A percentile compares a stretch with the other conserved stretches of the same genome.
Evolutionary conservation across 2,113 vertebrate genomes (phyloP).

Genomic region (Anhinga rufa): DNA sequence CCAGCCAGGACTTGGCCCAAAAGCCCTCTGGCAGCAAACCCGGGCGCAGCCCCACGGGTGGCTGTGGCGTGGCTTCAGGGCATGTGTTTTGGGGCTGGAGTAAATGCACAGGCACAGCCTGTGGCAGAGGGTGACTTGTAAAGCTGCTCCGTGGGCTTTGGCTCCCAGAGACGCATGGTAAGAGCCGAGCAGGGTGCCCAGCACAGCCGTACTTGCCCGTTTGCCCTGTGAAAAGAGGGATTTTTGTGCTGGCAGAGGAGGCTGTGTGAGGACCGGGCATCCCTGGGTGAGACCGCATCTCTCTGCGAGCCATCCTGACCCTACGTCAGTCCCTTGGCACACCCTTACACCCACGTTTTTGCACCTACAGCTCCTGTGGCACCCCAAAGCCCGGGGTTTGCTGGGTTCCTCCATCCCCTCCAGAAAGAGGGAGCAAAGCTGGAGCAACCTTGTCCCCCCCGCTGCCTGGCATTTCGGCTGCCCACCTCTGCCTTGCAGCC

Average conservation of each 20-base stretch:
- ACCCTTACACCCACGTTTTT: background rate
- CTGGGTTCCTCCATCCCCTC: background rate
- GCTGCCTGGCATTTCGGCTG: accelerated
- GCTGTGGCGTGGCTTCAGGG: too few species aligned
- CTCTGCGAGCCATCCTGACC: background rate
- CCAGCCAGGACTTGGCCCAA: accelerated
- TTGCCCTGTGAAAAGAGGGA: background rate
- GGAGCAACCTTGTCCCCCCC: background rate
- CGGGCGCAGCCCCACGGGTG: accelerated
- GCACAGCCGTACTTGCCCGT: background rate
- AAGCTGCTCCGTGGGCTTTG: background rate
- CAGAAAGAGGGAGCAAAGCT: background rate
- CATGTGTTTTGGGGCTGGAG: background rate
- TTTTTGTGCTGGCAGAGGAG: background rate
- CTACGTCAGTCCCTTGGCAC: background rate
- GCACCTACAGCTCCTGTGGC: background rate
- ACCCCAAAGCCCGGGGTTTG: background rate
- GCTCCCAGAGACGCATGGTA: accelerated
- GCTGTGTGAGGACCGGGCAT: accelerated
- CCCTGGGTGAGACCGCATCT: background rate
- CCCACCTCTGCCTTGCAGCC: background rate
- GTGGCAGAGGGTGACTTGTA: background rate
- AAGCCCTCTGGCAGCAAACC: background rate
- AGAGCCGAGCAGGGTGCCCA: background rate
- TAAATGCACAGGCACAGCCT: too few species aligned